Percentiles rank a stretch among this genome's conserved stretches.
phyloP scores from a whole-genome alignment of 2,888 invertebrate genomes.

The Pteria penguin region DNA sequence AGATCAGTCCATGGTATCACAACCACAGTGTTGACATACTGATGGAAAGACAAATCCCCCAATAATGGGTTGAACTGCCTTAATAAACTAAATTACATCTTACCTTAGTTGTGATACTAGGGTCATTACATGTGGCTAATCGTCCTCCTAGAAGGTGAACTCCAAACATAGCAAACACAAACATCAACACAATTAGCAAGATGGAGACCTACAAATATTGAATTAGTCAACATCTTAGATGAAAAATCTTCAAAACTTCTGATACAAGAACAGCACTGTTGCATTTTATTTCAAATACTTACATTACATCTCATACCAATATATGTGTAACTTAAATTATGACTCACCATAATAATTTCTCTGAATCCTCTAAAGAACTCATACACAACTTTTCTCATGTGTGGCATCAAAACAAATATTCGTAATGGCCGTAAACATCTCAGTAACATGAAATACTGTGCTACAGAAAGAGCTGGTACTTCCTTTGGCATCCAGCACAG shows the following conservation, averaged over 20 bases:
- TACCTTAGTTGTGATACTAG: constrained; percentile 84
- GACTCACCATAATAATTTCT: constrained; percentile 97
- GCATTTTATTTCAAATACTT: no score
- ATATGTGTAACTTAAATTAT: no score
- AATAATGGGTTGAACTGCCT: no score
- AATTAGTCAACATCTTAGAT: not conserved
- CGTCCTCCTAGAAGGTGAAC: constrained; percentile 98
- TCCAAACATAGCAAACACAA: constrained; percentile 99
- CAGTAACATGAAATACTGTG: constrained; percentile 96
- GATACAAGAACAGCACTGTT: no score
- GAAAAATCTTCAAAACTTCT: no score
- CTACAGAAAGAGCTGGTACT: constrained; percentile 95
- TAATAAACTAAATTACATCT: no score
- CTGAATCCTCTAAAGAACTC: constrained; percentile 99
- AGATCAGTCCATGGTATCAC: no score
- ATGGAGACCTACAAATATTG: constrained; percentile 90
- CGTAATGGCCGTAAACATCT: constrained; percentile 96
- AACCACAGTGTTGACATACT: no score
- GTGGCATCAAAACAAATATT: constrained; percentile 98
- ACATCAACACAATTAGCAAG: constrained; percentile 96
- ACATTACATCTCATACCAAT: no score
- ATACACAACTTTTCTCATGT: constrained; percentile 99
- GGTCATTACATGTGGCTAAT: constrained; percentile 97
- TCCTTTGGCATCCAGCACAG: constrained; percentile 95
- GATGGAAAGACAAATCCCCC: no score